Evolutionary conservation across 2,888 invertebrate species (phyloP), one percentile per base, ranked within the genome.

Genomic region (Drosophila sordidapex): DNA sequence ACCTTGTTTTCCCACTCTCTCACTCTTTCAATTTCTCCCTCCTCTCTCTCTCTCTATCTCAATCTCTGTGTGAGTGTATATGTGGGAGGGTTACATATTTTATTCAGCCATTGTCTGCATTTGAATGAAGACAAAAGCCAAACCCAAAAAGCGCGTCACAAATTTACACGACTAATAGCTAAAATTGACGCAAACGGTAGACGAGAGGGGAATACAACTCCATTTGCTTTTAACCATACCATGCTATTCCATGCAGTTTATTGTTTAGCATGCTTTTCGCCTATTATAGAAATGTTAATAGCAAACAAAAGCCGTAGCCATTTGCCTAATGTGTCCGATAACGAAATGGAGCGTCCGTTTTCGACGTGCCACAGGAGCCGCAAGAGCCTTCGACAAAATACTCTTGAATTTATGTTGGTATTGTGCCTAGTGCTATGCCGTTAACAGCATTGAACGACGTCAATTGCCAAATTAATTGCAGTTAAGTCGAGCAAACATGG

Each of bases 401-500:
- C 58, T 58, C 40, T 73, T 51, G 52, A 78, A 78, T 78, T 78
- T 68, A 81, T 77, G 67, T 29, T 46, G 21, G 4, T 58, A 48
- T 78, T 43, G 46, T n/a, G 31, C 35, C 29, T 49, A 31, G 6
- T 58, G 46, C 35, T 18, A 33, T 73, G 8, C 25, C 35, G 25
- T 25, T 25, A 56, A 27, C 27, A 56, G 36, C 36, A 70, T 81
- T 61, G 60, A 61, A 70, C 74, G 85, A 83, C 84, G 89, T 84
- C 87, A 90, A 92, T 92, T 92, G 91, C 87, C 85, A 91, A 91
- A 91, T 87, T 92, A 92, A 91, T 91, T 91, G 92, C 85, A 91
- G 91, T 91, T 92, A 91, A 91, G 92, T 92, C 85, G 92, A 90
- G 90, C 84, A 79, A 75, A 64, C 48, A 59, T 31, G 52, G 36